Evolutionary conservation across 2,113 vertebrate species (phyloP), one percentile per base, ranked within the genome.

Genomic region (Cyprinus carpio): DNA sequence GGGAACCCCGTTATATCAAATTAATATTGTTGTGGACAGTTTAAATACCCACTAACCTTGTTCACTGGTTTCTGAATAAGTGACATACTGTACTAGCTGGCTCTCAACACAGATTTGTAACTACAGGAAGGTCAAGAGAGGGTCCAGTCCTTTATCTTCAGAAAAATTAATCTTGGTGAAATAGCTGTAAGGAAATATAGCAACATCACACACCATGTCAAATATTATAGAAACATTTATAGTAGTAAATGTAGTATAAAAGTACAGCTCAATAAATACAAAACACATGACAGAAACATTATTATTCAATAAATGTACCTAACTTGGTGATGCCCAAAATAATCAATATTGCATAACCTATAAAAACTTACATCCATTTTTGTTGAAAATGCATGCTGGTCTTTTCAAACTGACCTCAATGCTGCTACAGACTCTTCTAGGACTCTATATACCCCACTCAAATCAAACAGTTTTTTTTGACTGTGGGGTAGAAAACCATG

Each of bases 351-450:
- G 9, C 20, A 71, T 23, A n/a, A 71, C 10, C 34, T 18, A 25
- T 23, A n/a, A 43, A 74, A 25, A 74, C 37, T 1, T 43, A 25
- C 2, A 54, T 4, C 34, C 20, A n/a, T n/a, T 71, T 11, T 71
- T 34, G 6, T 27, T 34, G 34, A 29, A 78, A 58, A 37, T 54
- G 27, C 46, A 54, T 12, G 49, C 29, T 77, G 49, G 10, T 77
- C 27, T 56, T 56, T 34, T 54, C 9, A 56, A 9, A 76, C 20
- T 25, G 54, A 78, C 76, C 20, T 79, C 23, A 15, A 58, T 15
- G 76, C 54, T 79, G 76, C 54, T 79, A 60, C 51, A 78, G n/a
- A 78, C 29, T 58, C 75, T n/a, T 58, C 29, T 77, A 18, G 7
- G 37, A 76, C 27, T 56, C 9, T n/a, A 11, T 13, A 56, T 10